Evolutionary conservation across 2,797 vertebrate species (phyloP).

Genomic region (Molossus alvarezi): DNA sequence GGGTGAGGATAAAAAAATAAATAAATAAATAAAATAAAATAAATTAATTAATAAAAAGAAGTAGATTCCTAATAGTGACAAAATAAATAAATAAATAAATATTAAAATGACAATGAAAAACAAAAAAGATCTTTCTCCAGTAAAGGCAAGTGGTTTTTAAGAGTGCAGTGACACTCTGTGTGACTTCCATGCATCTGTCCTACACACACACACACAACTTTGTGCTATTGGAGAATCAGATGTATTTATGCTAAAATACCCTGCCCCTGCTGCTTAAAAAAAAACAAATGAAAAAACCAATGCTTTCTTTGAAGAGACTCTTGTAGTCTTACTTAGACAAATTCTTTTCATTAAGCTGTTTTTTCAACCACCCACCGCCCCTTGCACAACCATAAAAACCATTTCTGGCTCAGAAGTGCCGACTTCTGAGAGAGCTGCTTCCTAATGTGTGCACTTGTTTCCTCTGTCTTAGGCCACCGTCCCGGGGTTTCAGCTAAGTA

Average conservation of each 20-base stretch:
- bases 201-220: background rate
- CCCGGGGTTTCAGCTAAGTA: background rate
- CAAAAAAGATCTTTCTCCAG: conserved; percentile 34
- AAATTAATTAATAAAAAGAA: too few relatives aligned
- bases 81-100: too few relatives aligned
- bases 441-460: background rate
- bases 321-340: conserved; percentile 38
- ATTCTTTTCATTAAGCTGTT: conserved; percentile 24
- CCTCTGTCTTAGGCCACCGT: background rate
- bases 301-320: conserved; percentile 13
- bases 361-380: conserved; percentile 46
- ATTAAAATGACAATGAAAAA: background rate
- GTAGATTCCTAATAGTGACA: too few relatives aligned
- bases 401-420: background rate
- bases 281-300: background rate
- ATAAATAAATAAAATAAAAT: too few relatives aligned
- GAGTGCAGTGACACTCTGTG: background rate
- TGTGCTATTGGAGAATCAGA: background rate
- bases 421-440: conserved; percentile 55
- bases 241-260: background rate
- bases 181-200: background rate
- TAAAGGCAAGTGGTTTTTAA: conserved; percentile 33
- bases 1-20: too few relatives aligned
- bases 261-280: conserved; percentile 43
- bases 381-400: conserved; percentile 48